Evolutionary conservation across 2,113 vertebrate species (phyloP).

Genomic region (Pachyramphus minor): DNA sequence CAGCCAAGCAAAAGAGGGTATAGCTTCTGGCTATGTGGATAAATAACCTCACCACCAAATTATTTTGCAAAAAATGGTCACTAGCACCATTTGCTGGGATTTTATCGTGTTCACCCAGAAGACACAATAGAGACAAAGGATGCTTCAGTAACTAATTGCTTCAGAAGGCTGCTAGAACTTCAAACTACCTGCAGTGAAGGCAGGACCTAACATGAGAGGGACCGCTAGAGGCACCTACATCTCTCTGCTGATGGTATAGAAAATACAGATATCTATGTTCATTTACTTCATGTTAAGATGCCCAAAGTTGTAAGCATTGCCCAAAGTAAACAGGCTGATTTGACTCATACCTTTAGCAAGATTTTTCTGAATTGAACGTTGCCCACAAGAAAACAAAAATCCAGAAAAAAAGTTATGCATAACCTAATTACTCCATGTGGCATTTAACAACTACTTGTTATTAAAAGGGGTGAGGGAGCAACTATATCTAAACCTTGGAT

Average conservation of each 20-base stretch:
- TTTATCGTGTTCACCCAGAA: not conserved
- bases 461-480: accelerated
- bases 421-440: not conserved
- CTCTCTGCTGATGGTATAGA: not conserved
- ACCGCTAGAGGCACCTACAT: not conserved
- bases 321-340: not conserved
- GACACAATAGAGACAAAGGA: not conserved
- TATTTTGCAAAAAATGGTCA: not conserved
- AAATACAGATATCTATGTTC: not conserved
- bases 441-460: not conserved
- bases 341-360: not conserved
- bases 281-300: not conserved
- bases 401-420: not conserved
- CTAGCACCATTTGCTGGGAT: not conserved
- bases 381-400: not conserved
- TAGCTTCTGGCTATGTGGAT: not conserved
- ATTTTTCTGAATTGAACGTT: not conserved
- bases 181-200: not conserved
- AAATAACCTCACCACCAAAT: not conserved
- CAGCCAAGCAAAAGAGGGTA: not conserved
- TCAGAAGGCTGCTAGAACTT: not conserved
- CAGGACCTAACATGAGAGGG: accelerated
- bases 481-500: not conserved
- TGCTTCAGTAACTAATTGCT: not conserved
- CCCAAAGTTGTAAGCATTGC: not conserved